Base-by-base conservation (phyloP, 2,797 vertebrate genomes). In the Hydrocynus forskahlii region DNA sequence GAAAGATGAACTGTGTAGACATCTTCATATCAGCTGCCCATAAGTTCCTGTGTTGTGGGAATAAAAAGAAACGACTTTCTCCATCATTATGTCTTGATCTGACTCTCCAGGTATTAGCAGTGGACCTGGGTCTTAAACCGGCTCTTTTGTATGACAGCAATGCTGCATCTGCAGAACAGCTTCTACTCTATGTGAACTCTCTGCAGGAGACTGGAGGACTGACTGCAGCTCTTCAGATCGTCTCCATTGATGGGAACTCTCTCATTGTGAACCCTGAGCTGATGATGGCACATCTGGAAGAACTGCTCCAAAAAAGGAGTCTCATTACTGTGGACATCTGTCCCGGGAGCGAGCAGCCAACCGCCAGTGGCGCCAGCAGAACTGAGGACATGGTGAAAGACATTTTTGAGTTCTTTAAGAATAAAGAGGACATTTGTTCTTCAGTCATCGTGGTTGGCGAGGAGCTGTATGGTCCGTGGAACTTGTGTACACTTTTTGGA, bases 401-500 rank as follows among this genome's bases (percentile, higher is more conserved):
- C 13, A 82, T 98, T 29, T 85, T 95, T 43, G 66, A 67, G 2
- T 90, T 92, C 60, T 84, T 98, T 1, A 89, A 40, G 74, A 86
- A 64, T 21, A 68, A 55, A 2, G 59, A 85, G 40, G 76, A 81
- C 23, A 19, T 86, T 60, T 52, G 75, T 19, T 76, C 81, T 0
- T n/a, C 66, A 14, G 23, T 91, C 1, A 74, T 83, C 40, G 75
- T 87, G 60, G 86, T 87, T 52, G 91, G 91, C 55, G 91, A 93
- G 17, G 82, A 94, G 0, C 76, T 78, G 16, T 84, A 89, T 7
- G 0, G 88, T 0, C 86, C 85, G 0, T 98, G 97, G 96, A 97
- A 98, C 88, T 91, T 98, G 62, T 99, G 97, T 88, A 93, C 96
- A 0, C 4, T 96, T 0, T 96, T 96, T 29, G 98, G 98, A 21